Base-by-base conservation (phyloP, 2,888 invertebrate species). In the Chrysolina haemoptera region DNA sequence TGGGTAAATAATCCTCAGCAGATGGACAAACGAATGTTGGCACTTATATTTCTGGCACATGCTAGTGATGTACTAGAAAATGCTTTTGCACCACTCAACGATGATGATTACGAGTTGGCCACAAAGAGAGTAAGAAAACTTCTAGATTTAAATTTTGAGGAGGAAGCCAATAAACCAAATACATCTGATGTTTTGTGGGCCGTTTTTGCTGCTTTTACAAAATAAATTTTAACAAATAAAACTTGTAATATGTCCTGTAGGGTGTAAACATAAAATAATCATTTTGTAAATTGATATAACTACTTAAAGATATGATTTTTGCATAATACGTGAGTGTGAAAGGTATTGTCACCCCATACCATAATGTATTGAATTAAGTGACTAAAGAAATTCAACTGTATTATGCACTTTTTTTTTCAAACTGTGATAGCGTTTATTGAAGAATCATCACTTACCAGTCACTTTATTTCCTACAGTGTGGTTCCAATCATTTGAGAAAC, bases 21-120 rank as follows among this genome's bases (percentile, higher is more conserved):
- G 83, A 99, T 99, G 92, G 98, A 99, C 88, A 96, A 95, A 88
- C 92, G 99, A 70, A 94, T 97, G 87, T 89, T 99, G 84, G 95
- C 98, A 62, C 91, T 99, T 76, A 93, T 99, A 86, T 95, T 97
- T 89, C 90, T 99, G 82, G 98, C 99, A 35, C 98, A 99, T 88
- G 97, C 98, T 10, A 98, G 98, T 68, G 99, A 99, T 89, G 99
- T 99, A 27, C 91, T 99, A 71, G 99, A 99, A 90, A 99, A 99
- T 89, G 99, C 99, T 69, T 99, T 99, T 89, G 98, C 98, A 22
- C 98, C 99, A 2, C 91, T 99, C 12, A 96, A 96, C 68, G 97
- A 98, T 84, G 98, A 98, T 85, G 98, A 98, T 89, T 99, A 99
- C 87, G 98, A 99, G 89, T 90, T 99, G 82, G 99, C 99, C 75